phyloP scores from a whole-genome alignment of 2,888 invertebrate genomes.

The Chromoteleia sp. region DNA sequence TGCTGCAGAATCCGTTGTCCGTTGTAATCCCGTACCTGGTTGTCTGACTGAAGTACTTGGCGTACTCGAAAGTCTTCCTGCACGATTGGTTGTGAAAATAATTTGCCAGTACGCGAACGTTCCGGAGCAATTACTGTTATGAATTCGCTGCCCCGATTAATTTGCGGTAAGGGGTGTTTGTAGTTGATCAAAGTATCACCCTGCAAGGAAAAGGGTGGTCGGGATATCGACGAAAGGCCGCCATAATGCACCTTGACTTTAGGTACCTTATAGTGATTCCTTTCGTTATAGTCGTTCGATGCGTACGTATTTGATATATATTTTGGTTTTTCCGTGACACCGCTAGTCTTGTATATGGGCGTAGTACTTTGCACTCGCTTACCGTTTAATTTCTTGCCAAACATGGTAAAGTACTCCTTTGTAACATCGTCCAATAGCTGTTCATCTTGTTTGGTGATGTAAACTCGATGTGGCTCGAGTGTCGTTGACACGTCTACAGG shows the following conservation, averaged over 20 bases:
- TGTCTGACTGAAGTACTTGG: slow-evolving; percentile 65
- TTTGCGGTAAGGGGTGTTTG: slow-evolving; percentile 87
- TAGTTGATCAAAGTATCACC: slow-evolving; percentile 91
- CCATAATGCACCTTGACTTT: slow-evolving; percentile 87
- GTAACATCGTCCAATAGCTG: slow-evolving; percentile 90
- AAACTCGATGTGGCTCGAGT: slow-evolving; percentile 87
- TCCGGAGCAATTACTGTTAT: slow-evolving; percentile 83
- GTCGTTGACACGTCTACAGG: slow-evolving; percentile 84
- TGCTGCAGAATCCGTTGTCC: slow-evolving; percentile 63
- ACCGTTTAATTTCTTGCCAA: slow-evolving; percentile 88
- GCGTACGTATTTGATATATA: slow-evolving; percentile 74
- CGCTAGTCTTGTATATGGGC: slow-evolving; percentile 79
- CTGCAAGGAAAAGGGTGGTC: slow-evolving; percentile 85
- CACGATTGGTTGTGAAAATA: slow-evolving; percentile 61
- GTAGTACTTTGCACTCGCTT: slow-evolving; percentile 85
- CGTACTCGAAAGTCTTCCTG: slow-evolving; percentile 66
- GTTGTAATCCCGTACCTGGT: slow-evolving; percentile 67
- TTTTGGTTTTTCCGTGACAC: slow-evolving; percentile 79
- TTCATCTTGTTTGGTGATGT: slow-evolving; percentile 89
- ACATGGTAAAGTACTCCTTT: slow-evolving; percentile 90
- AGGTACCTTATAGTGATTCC: slow-evolving; percentile 74
- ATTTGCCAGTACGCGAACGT: slow-evolving; percentile 61
- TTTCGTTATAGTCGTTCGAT: slow-evolving; percentile 74
- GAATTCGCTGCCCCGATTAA: slow-evolving; percentile 90
- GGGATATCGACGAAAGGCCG: slow-evolving; percentile 82